These are phyloP conservation scores for Drosophila carrolli DNA, from an alignment of 1,140 invertebrate genomes.

Conservation along the genomic window DNA sequence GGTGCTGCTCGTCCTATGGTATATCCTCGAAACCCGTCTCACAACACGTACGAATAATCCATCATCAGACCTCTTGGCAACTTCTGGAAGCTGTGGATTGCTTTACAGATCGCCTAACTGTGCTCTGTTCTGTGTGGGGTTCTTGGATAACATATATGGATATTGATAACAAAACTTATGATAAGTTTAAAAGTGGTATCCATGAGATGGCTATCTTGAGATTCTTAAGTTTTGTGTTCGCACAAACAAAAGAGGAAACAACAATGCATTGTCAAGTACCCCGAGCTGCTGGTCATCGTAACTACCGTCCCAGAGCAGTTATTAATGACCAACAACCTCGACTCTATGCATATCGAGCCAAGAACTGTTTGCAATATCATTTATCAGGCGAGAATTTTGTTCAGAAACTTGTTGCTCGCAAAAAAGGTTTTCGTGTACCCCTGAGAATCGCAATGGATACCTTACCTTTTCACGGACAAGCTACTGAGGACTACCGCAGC, in stretches of 20 bases:
- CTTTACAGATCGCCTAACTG: slow-evolving; percentile 50
- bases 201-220: not conserved
- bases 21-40: slow-evolving; percentile 57
- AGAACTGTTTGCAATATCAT: slow-evolving; percentile 70
- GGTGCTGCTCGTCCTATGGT: slow-evolving; percentile 32
- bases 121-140: not conserved
- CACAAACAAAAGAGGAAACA: slow-evolving; percentile 20
- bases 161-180: slow-evolving; percentile 9
- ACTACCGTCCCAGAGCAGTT: slow-evolving; percentile 36
- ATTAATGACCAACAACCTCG: slow-evolving; percentile 65
- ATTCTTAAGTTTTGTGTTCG: not conserved
- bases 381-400: slow-evolving; percentile 77
- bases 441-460: slow-evolving; percentile 52
- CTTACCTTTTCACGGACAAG: slow-evolving; percentile 32
- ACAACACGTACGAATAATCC: slow-evolving; percentile 77
- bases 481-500: slow-evolving; percentile 54
- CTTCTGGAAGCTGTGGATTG: slow-evolving; percentile 39
- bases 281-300: not conserved
- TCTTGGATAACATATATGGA: slow-evolving; percentile 18
- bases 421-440: slow-evolving; percentile 83
- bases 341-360: slow-evolving; percentile 74
- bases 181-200: slow-evolving; percentile 1
- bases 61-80: slow-evolving; percentile 62
- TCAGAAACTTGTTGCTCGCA: slow-evolving; percentile 79
- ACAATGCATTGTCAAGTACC: slow-evolving; percentile 17